phyloP scores from a whole-genome alignment of 2,113 vertebrate species.

The Anguilla rostrata region DNA sequence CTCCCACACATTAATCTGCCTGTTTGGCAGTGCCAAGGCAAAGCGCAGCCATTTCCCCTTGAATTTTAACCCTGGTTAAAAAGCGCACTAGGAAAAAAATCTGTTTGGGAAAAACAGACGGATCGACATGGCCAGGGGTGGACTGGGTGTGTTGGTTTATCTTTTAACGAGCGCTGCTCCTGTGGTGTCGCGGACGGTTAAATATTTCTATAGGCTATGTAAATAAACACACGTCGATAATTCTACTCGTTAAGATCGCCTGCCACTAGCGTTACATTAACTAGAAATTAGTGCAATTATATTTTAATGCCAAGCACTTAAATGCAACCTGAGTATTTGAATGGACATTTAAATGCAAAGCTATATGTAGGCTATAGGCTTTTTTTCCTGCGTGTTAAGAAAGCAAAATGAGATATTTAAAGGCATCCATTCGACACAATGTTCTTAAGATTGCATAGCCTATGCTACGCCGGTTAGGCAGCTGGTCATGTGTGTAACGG shows the following conservation, averaged over 20 bases:
- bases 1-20: not conserved
- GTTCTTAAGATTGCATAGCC: no score
- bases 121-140: not conserved
- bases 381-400: no score
- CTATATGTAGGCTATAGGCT: no score
- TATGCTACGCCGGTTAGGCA: not conserved
- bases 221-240: not conserved
- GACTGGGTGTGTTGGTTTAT: not conserved
- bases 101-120: not conserved
- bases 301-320: no score
- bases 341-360: no score
- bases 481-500: no score
- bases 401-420: no score
- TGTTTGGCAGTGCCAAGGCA: not conserved
- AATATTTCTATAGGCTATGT: not conserved
- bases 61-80: not conserved
- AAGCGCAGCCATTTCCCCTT: not conserved
- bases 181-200: not conserved
- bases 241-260: not conserved
- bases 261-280: no score
- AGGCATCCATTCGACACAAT: no score
- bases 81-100: conserved; percentile 7
- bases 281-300: no score
- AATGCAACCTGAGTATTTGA: no score
- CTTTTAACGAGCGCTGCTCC: not conserved